phyloP scores from a whole-genome alignment of 2,797 vertebrate genomes.

The Lagodon rhomboides region DNA sequence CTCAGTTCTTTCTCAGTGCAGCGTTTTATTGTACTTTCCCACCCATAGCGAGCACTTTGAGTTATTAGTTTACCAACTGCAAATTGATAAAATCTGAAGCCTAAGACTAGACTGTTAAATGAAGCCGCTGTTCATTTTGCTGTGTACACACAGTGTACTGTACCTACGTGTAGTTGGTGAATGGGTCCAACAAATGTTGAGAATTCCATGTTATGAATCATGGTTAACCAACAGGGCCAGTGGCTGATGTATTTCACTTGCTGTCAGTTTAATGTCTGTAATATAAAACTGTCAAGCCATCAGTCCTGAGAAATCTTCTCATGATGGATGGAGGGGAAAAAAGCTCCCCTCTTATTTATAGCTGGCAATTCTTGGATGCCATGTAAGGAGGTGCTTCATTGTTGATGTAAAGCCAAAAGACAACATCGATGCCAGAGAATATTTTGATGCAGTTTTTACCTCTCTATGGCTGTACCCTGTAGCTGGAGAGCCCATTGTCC shows the following conservation, averaged over 20 bases:
- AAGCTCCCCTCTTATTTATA: constrained; percentile 60
- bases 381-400: constrained; percentile 67
- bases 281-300: constrained; percentile 66
- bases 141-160: neutral
- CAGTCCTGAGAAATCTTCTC: constrained; percentile 47
- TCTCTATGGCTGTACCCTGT: neutral
- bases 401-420: constrained; percentile 51
- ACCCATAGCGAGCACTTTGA: constrained; percentile 33
- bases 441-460: constrained; percentile 36
- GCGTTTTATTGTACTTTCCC: constrained; percentile 69
- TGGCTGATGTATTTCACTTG: constrained; percentile 53
- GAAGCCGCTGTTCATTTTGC: neutral
- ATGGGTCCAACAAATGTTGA: constrained; percentile 25
- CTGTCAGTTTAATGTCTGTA: constrained; percentile 52
- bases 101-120: constrained; percentile 9
- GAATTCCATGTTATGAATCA: constrained; percentile 38
- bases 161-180: neutral
- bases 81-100: constrained; percentile 41
- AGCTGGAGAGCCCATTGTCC: neutral
- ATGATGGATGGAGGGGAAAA: constrained; percentile 35
- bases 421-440: constrained; percentile 22
- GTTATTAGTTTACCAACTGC: constrained; percentile 50
- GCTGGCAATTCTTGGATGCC: constrained; percentile 37
- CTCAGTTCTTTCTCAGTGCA: constrained; percentile 55
- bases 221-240: constrained; percentile 20